Percentiles rank a stretch among this genome's conserved stretches.
Conservation (phyloP, 2,888 invertebrate species). For the Rhamphomyia laevipes region DNA sequence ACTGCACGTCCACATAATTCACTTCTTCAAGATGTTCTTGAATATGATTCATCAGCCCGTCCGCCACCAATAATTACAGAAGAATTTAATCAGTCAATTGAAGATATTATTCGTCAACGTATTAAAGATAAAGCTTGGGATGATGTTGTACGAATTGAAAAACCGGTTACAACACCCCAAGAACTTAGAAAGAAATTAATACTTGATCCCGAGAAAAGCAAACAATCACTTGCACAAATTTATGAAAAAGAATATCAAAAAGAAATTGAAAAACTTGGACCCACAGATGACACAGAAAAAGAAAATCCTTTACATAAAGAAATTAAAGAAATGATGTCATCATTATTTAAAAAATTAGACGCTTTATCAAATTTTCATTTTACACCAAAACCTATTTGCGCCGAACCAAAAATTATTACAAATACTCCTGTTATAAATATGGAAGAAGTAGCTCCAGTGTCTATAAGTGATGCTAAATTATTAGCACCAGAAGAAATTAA, state of each 20-base stretch:
- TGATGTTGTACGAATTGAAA: conserved; percentile 79
- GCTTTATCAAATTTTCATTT: conserved; percentile 90
- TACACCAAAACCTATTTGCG: conserved; percentile 72
- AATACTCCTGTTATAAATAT: conserved; percentile 84
- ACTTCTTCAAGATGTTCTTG: conserved; percentile 78
- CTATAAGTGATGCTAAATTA: conserved; percentile 70
- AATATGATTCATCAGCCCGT: conserved; percentile 73
- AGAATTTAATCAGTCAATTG: conserved; percentile 73
- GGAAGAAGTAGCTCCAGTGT: conserved; percentile 92
- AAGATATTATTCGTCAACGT: conserved; percentile 81
- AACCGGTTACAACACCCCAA: conserved; percentile 67
- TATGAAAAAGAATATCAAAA: conserved; percentile 81
- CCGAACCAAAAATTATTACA: conserved; percentile 84
- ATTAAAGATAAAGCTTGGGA: conserved; percentile 92
- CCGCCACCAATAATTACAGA: conserved; percentile 89
- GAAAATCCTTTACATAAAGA: conserved; percentile 68
- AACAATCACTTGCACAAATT: conserved; percentile 82
- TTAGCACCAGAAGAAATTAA: conserved; percentile 89
- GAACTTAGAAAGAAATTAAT: conserved; percentile 80
- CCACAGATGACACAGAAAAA: conserved; percentile 35
- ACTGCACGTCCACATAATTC: conserved; percentile 79
- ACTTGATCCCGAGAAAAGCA: conserved; percentile 88
- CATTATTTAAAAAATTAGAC: conserved; percentile 76
- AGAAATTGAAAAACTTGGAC: conserved; percentile 44
- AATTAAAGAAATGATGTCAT: conserved; percentile 60